These are phyloP conservation scores for Diabrotica undecimpunctata DNA, from an alignment of 1,140 invertebrate species.

Conservation along the genomic window DNA sequence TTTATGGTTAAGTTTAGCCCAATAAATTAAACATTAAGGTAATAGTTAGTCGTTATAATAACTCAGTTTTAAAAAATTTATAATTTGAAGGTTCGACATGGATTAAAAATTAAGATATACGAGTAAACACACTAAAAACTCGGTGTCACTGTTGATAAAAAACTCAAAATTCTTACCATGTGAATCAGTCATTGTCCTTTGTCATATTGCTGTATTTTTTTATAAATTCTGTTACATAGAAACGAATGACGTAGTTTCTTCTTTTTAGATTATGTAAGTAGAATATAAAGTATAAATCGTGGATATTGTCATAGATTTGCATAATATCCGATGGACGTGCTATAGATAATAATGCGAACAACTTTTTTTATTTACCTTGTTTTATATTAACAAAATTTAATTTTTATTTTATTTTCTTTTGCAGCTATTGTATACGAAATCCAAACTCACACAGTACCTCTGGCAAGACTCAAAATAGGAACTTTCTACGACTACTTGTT, in stretches of 20 bases:
- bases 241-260: too few species aligned
- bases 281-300: too few species aligned
- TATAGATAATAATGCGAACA: too few species aligned
- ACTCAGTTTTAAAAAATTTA: too few species aligned
- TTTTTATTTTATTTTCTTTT: conserved; percentile 31
- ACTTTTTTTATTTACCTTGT: background rate
- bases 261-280: too few species aligned
- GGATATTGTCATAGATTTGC: too few species aligned
- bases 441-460: conserved; percentile 49
- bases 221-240: conserved; percentile 46
- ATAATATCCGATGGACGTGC: too few species aligned
- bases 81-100: too few species aligned
- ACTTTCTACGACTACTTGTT: conserved; percentile 54
- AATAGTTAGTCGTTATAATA: too few species aligned
- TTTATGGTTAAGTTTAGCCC: too few species aligned
- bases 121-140: conserved; percentile 66
- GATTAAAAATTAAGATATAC: conserved; percentile 28
- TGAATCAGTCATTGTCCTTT: too few species aligned
- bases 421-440: conserved; percentile 53
- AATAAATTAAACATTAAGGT: too few species aligned
- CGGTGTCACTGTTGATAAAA: conserved; percentile 66
- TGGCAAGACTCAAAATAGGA: conserved; percentile 59
- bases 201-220: conserved; percentile 51
- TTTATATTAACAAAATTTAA: conserved; percentile 1
- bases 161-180: conserved; percentile 67